phyloP scores from a whole-genome alignment of 2,113 vertebrate genomes.

The Amazona vittata region DNA sequence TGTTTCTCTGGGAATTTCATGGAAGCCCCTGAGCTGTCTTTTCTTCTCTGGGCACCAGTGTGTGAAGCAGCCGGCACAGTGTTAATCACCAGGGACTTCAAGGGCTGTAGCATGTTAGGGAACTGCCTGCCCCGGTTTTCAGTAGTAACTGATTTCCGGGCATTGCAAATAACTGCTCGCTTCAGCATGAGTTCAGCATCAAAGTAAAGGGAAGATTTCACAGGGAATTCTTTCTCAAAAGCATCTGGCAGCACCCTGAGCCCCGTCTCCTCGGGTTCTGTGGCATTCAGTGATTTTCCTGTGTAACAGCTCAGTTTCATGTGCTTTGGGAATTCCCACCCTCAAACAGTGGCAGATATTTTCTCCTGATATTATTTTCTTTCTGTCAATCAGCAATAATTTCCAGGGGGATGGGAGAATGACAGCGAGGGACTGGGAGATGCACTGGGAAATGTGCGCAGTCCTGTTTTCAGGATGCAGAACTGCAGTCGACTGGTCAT shows the following conservation, averaged over 20 bases:
- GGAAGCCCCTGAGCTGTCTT: background rate
- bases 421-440: background rate
- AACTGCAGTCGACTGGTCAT: fast-evolving
- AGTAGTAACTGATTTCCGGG: background rate
- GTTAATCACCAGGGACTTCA: background rate
- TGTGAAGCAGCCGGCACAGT: background rate
- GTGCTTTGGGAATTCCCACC: background rate
- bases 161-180: background rate
- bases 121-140: background rate
- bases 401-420: background rate
- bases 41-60: background rate
- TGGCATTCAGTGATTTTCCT: background rate
- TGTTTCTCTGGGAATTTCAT: background rate
- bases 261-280: background rate
- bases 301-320: fast-evolving
- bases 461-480: fast-evolving
- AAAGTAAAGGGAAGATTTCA: background rate
- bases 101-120: background rate
- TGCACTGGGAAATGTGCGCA: fast-evolving
- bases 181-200: background rate
- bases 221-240: background rate
- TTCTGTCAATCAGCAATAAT: background rate
- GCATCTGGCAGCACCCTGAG: background rate
- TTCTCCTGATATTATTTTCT: background rate
- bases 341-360: background rate